A percentile compares a stretch with the other conserved stretches of the same genome.
Conservation (phyloP, 2,888 invertebrate species). For the Beris chalybata region DNA sequence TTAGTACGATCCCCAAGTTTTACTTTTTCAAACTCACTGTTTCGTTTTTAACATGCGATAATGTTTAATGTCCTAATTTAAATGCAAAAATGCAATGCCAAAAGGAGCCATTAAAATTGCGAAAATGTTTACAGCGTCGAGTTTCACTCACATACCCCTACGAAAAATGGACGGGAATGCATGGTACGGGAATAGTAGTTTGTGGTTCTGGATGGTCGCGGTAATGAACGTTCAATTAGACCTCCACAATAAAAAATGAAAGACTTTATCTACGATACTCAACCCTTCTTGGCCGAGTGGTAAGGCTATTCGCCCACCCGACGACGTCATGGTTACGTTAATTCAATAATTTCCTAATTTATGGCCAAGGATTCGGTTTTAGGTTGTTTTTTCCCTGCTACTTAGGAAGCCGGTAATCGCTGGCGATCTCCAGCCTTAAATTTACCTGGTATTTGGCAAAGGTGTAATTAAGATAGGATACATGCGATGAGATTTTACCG, state of each 20-base stretch:
- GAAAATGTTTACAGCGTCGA: conserved; percentile 6
- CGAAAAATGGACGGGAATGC: too few relatives aligned
- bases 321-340: conserved; percentile 23
- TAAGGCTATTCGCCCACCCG: background rate
- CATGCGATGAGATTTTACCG: conserved; percentile 4
- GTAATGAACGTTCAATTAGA: conserved; percentile 27
- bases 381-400: background rate
- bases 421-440: conserved; percentile 21
- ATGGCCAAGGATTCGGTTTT: conserved; percentile 10
- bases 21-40: conserved; percentile 20
- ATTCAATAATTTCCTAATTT: conserved; percentile 26
- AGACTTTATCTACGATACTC: conserved; percentile 18
- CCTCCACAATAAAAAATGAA: conserved; percentile 6
- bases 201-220: conserved; percentile 17
- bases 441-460: conserved; percentile 4
- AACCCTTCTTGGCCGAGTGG: conserved; percentile 4
- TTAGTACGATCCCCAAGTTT: background rate
- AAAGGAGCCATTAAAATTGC: conserved; percentile 19
- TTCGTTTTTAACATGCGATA: conserved; percentile 33
- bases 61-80: conserved; percentile 39
- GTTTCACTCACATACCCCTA: too few relatives aligned
- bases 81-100: conserved; percentile 38
- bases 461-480: conserved; percentile 15
- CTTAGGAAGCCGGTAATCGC: conserved; percentile 6
- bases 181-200: background rate